Evolutionary conservation across 2,888 invertebrate species (phyloP).

Genomic region (Drepanosiphum platanoidis): DNA sequence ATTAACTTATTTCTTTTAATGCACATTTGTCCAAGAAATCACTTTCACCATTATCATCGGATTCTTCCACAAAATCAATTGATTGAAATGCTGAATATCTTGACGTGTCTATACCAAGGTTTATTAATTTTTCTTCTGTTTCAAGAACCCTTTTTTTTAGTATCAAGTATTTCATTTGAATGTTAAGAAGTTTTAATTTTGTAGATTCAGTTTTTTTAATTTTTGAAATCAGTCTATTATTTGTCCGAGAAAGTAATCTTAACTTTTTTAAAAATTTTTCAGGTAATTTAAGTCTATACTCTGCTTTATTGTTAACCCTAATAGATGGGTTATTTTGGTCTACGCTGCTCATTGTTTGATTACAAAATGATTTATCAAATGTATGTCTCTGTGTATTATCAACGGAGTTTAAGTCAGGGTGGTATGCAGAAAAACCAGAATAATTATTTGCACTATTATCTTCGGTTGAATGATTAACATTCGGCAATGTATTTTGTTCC

Average conservation of each 20-base stretch:
- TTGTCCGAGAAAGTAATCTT: not conserved
- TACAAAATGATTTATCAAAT: too few species aligned
- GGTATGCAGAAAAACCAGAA: not conserved
- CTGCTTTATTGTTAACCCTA: too few species aligned
- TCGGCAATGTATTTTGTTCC: too few species aligned
- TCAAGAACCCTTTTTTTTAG: not conserved
- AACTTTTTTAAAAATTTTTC: not conserved
- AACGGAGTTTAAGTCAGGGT: not conserved
- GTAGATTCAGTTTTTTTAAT: not conserved
- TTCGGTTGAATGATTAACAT: not conserved
- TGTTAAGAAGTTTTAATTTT: not conserved
- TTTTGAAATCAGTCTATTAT: not conserved
- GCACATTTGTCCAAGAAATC: not conserved
- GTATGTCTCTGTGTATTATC: not conserved
- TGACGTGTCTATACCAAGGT: constrained; percentile 1
- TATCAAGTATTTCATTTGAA: not conserved
- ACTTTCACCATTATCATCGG: too few species aligned
- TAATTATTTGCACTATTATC: not conserved
- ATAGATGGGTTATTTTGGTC: too few species aligned
- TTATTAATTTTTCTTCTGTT: constrained; percentile 17
- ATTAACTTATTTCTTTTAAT: not conserved
- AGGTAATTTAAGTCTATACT: not conserved
- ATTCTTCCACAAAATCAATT: too few species aligned
- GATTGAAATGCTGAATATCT: constrained; percentile 1
- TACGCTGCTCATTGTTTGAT: too few species aligned